Evolutionary conservation across 2,113 vertebrate species (phyloP).

Genomic region (Aegypius monachus): DNA sequence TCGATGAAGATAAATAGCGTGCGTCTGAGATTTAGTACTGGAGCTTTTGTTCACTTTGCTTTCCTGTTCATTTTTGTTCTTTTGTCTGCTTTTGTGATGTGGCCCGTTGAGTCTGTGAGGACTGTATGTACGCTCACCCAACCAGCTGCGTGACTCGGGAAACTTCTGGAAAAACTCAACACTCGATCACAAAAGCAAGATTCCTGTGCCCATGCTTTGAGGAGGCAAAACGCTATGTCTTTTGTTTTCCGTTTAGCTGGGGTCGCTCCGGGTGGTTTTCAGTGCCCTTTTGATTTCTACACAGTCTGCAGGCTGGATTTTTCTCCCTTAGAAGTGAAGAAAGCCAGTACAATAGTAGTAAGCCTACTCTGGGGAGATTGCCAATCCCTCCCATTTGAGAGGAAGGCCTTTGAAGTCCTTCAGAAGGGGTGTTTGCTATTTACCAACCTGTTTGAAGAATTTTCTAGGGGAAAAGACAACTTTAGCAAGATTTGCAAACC

Average conservation of each 20-base stretch:
- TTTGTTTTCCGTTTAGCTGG: not conserved
- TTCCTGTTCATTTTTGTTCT: not conserved
- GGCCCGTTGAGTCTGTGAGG: not conserved
- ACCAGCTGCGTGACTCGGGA: not conserved
- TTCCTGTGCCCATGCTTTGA: not conserved
- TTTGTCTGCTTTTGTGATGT: not conserved
- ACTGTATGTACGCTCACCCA: not conserved
- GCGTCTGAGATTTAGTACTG: accelerated
- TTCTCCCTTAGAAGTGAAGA: not conserved
- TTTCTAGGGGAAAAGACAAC: not conserved
- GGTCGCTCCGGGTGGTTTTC: not conserved
- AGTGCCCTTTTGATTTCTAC: not conserved
- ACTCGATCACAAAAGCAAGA: not conserved
- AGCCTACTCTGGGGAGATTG: not conserved
- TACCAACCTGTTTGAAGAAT: not conserved
- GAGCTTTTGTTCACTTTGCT: not conserved
- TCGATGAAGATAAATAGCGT: not conserved
- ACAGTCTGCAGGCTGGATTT: not conserved
- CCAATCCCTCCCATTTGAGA: not conserved
- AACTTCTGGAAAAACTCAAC: not conserved
- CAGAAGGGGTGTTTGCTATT: not conserved
- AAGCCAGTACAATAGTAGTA: not conserved
- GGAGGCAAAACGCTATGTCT: not conserved
- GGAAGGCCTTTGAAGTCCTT: not conserved
- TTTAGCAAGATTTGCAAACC: not conserved